These are phyloP conservation scores for Paedocypris micromegethes DNA, from an alignment of 2,797 vertebrate genomes.

Conservation along the genomic window DNA sequence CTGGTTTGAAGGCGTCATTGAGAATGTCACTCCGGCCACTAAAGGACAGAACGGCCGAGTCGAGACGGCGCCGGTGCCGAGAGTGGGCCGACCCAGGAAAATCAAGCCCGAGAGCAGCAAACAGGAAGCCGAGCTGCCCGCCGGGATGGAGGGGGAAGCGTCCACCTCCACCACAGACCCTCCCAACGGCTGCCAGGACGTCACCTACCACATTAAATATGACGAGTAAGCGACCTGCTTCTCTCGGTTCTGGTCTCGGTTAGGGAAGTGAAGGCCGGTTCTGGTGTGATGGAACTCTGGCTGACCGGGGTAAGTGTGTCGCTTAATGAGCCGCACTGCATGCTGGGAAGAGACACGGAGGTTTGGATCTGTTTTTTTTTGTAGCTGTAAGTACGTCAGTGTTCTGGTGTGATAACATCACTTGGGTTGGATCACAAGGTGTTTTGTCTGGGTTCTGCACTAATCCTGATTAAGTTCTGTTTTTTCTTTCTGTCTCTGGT, in stretches of 20 bases:
- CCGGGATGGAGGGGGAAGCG: slow-evolving; percentile 56
- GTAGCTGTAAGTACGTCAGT: not conserved
- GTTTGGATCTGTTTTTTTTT: not conserved
- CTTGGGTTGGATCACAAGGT: too few relatives aligned
- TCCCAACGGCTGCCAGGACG: slow-evolving; percentile 76
- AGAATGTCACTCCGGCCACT: slow-evolving; percentile 78
- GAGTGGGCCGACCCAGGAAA: slow-evolving; percentile 73
- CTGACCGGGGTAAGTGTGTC: not conserved
- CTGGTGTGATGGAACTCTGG: slow-evolving; percentile 1
- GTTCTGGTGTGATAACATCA: not conserved
- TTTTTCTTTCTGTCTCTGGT: too few relatives aligned
- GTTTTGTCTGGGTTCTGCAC: too few relatives aligned
- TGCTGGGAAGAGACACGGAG: slow-evolving; percentile 5
- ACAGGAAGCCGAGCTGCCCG: slow-evolving; percentile 61
- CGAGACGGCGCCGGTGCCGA: slow-evolving; percentile 56
- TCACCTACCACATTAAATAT: slow-evolving; percentile 96
- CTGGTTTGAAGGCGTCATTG: slow-evolving; percentile 96
- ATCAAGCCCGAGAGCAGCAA: slow-evolving; percentile 91
- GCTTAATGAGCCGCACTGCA: not conserved
- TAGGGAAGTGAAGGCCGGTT: not conserved
- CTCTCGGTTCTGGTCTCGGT: not conserved
- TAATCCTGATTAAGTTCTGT: too few relatives aligned
- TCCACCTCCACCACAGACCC: slow-evolving; percentile 87
- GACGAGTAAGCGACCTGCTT: slow-evolving; percentile 88
- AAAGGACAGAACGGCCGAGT: slow-evolving; percentile 79